Conservation (phyloP, 2,113 vertebrate genomes). For the Geothlypis trichas region DNA sequence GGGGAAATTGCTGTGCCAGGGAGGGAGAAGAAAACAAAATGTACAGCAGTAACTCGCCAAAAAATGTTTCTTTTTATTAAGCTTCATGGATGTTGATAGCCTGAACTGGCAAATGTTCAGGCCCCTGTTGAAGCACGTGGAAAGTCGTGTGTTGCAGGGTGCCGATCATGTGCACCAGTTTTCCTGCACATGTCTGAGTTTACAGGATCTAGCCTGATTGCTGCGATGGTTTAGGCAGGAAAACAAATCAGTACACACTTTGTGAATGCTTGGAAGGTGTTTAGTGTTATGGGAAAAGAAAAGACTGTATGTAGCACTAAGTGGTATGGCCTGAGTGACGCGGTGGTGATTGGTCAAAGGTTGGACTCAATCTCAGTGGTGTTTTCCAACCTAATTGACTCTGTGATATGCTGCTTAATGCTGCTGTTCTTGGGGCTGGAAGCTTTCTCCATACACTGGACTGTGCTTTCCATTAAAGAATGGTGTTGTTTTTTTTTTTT, state of each 20-base stretch:
- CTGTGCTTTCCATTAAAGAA: conserved; percentile 8
- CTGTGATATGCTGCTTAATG: not conserved
- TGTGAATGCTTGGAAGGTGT: not conserved
- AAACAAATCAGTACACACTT: not conserved
- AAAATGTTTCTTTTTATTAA: conserved; percentile 57
- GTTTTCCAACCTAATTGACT: not conserved
- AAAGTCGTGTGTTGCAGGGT: not conserved
- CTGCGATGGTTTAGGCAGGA: not conserved
- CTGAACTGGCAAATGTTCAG: not conserved
- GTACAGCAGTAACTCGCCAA: conserved; percentile 38
- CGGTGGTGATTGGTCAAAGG: not conserved
- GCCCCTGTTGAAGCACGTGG: not conserved
- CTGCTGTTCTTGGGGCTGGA: not conserved
- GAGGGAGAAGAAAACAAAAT: conserved; percentile 62
- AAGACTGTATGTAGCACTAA: not conserved
- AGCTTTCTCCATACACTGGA: not conserved
- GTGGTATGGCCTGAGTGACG: not conserved
- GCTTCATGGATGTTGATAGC: conserved; percentile 50
- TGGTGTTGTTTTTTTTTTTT: not conserved
- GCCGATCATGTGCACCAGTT: not conserved
- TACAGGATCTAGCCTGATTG: not conserved
- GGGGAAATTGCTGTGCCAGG: conserved; percentile 54
- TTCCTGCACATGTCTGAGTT: not conserved
- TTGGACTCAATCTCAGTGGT: not conserved
- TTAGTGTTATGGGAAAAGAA: not conserved